Conservation (phyloP, 2,888 invertebrate genomes). For the Lepeophtheirus nordmannii region DNA sequence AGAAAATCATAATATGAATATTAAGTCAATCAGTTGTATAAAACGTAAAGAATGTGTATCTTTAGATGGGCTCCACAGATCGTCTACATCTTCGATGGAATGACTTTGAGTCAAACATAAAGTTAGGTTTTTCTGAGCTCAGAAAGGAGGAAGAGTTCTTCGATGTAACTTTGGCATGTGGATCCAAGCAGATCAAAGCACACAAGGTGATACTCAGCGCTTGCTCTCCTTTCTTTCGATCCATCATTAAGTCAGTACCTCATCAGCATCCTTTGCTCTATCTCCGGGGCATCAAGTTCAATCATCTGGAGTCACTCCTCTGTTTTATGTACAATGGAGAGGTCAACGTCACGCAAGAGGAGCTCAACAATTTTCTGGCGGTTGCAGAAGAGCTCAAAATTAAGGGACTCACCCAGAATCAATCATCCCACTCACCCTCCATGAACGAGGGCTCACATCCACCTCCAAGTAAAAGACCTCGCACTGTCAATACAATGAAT, state of each 20-base stretch:
- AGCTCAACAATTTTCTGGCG: conserved; percentile 66
- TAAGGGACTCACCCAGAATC: conserved; percentile 53
- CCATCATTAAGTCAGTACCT: conserved; percentile 36
- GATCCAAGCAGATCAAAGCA: conserved; percentile 30
- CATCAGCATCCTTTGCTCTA: conserved; percentile 84
- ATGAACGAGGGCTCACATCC: background rate
- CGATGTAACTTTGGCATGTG: conserved; percentile 32
- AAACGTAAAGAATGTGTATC: too few species aligned
- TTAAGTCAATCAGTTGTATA: too few species aligned
- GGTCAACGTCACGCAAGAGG: conserved; percentile 67
- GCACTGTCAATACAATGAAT: background rate
- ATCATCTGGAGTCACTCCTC: conserved; percentile 70
- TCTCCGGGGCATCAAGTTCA: conserved; percentile 72
- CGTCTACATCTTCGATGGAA: conserved; percentile 32
- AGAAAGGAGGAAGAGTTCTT: conserved; percentile 30
- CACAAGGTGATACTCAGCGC: conserved; percentile 32
- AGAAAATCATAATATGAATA: too few species aligned
- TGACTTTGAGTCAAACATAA: conserved; percentile 31
- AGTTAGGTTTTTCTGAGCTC: conserved; percentile 30
- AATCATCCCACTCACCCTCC: background rate
- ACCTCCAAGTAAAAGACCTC: background rate
- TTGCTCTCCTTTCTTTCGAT: conserved; percentile 31
- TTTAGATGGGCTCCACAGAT: conserved; percentile 26
- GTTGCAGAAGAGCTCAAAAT: conserved; percentile 76
- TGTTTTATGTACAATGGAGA: conserved; percentile 86